Percentiles rank a stretch among this genome's conserved stretches.
Evolutionary conservation across 1,140 invertebrate species (phyloP).

Genomic region (Harpegnathos saltator): DNA sequence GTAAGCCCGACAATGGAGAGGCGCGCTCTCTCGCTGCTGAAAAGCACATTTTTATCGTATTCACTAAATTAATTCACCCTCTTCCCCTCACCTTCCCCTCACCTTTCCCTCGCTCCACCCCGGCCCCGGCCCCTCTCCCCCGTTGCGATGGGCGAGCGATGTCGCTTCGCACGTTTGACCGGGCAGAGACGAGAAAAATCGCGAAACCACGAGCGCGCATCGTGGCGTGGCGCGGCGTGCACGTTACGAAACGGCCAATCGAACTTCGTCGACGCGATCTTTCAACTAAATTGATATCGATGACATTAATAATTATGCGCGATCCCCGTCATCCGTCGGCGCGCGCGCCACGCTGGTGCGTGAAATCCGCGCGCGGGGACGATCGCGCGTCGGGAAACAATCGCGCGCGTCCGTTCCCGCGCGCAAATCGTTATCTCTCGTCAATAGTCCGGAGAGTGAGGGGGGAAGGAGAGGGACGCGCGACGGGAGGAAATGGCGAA

Average conservation of each 20-base stretch:
- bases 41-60: conserved; percentile 39
- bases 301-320: background rate
- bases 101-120: too few species aligned
- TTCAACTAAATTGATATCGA: background rate
- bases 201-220: background rate
- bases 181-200: too few species aligned
- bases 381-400: conserved; percentile 22
- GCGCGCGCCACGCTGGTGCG: background rate
- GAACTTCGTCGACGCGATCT: background rate
- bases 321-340: background rate
- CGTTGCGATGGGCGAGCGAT: background rate
- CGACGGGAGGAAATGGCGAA: conserved; percentile 22
- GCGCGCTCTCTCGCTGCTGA: background rate
- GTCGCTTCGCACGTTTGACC: background rate
- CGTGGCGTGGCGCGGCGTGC: too few species aligned
- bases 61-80: background rate
- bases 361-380: background rate
- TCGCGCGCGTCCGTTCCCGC: background rate
- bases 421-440: conserved; percentile 31
- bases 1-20: conserved; percentile 22
- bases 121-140: too few species aligned
- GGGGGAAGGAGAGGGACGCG: background rate
- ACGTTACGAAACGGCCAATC: background rate
- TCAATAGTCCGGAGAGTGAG: background rate
- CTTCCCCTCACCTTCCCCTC: too few species aligned